A percentile compares a stretch with the other conserved stretches of the same genome.
Evolutionary conservation across 2,888 invertebrate genomes (phyloP).

Genomic region (Apantesis nais): DNA sequence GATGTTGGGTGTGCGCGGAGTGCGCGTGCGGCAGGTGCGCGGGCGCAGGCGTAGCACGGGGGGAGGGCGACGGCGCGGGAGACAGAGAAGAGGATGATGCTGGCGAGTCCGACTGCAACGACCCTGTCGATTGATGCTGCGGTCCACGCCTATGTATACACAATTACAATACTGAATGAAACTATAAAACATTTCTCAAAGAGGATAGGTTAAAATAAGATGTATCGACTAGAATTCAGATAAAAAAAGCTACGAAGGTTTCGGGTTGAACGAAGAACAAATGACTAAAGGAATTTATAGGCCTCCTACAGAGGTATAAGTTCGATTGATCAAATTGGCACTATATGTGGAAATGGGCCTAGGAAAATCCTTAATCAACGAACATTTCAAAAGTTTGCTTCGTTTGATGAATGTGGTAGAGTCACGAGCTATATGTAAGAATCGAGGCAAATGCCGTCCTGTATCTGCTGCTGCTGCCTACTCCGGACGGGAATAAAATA

Average conservation of each 20-base stretch:
- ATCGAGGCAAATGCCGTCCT: background rate
- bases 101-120: constrained; percentile 92
- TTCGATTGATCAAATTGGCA: background rate
- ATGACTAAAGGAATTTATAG: background rate
- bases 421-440: too few species aligned
- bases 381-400: too few species aligned
- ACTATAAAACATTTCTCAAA: background rate
- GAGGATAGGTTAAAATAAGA: background rate
- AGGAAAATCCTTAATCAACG: background rate
- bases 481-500: background rate
- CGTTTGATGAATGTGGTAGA: too few species aligned
- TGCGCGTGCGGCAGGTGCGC: constrained; percentile 65
- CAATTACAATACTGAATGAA: background rate
- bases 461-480: background rate
- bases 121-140: constrained; percentile 93
- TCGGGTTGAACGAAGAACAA: background rate
- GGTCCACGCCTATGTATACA: constrained; percentile 87
- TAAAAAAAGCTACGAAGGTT: background rate
- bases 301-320: background rate
- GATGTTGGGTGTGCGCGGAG: constrained; percentile 60
- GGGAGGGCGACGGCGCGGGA: constrained; percentile 92
- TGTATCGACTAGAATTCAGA: background rate
- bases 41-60: constrained; percentile 89
- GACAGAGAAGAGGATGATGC: constrained; percentile 93
- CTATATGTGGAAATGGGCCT: background rate